Base-by-base conservation (phyloP, 2,888 invertebrate genomes). In the Automeris io region DNA sequence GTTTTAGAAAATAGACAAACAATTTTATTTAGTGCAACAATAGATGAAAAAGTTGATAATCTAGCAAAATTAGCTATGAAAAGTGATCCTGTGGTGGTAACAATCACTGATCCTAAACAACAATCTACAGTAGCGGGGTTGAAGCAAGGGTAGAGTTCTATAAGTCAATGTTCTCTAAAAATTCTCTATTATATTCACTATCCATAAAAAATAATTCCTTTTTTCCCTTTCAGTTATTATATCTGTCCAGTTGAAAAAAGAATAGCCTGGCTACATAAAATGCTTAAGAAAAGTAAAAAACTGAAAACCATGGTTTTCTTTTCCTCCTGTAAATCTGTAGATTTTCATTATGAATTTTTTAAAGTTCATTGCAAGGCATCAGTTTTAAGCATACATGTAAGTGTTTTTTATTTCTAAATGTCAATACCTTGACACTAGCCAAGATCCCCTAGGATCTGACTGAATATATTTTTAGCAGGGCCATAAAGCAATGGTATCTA, bases 21-120 rank as follows among this genome's bases (percentile, higher is more conserved):
- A 0, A 93, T 98, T 91, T 73, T 99, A 42, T 99, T 99, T 73
- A 97, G 97, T 65, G 99, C 99, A n/a, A 99, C 99, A n/a, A 94
- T 96, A 63, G 96, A 96, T 12, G 90, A 93, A 42, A 95, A 95
- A 79, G 95, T 95, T 2, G 93, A 97, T 71, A 94, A 95, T 50
- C 80, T 99, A 34, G 95, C 95, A 1, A 90, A 91, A 53, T 75
- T 97, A 37, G 97, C 98, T 1, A 72, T 99, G 32, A 96, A 95
- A 71, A 93, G 93, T 56, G 93, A 97, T 68, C 97, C 97, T 1
- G 86, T 96, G 36, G 93, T 95, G 68, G 92, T 99, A 38, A 95
- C 96, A 11, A 93, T 96, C 49, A 95, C 95, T 59, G 88, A 93
- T 39, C 90, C 92, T 52, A 90, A 90, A 33, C 90, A 90, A 33